A percentile compares a stretch with the other conserved stretches of the same genome.
Evolutionary conservation across 2,797 vertebrate species (phyloP).

Genomic region (Onychomys torridus): DNA sequence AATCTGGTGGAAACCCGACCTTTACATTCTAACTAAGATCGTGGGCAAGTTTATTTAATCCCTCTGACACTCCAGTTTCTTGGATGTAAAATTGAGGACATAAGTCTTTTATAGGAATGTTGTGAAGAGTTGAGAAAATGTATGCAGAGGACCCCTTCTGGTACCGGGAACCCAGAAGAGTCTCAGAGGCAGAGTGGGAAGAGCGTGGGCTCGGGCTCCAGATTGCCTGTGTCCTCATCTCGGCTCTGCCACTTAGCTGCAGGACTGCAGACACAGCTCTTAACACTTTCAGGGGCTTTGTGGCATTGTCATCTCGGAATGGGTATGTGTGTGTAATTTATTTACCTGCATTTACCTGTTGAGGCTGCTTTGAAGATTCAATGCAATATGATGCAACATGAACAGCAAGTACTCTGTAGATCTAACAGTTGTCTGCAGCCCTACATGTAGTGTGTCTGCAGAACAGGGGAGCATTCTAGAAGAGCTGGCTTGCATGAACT

Average conservation of each 20-base stretch:
- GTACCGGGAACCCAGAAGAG: background rate
- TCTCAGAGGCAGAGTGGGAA: background rate
- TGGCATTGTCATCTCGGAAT: background rate
- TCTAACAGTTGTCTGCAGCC: fast-evolving
- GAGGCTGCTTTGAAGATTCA: background rate
- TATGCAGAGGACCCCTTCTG: background rate
- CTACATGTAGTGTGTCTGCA: fast-evolving
- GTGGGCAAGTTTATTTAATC: background rate
- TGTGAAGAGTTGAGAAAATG: background rate
- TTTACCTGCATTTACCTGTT: background rate
- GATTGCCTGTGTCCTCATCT: background rate
- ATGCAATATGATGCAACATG: background rate
- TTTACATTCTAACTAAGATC: background rate
- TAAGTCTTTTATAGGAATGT: background rate
- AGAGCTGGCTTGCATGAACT: background rate
- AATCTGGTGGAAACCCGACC: background rate
- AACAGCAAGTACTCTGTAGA: background rate
- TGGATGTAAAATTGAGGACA: background rate
- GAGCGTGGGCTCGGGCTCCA: background rate
- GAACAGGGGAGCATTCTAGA: too few species aligned
- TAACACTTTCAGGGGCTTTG: background rate
- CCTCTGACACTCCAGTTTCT: background rate
- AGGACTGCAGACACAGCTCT: background rate
- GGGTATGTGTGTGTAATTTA: background rate
- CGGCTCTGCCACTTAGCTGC: background rate